Percentiles rank a stretch among this genome's conserved stretches.
phyloP scores from a whole-genome alignment of 2,888 invertebrate genomes.

The Eilema depressum region DNA sequence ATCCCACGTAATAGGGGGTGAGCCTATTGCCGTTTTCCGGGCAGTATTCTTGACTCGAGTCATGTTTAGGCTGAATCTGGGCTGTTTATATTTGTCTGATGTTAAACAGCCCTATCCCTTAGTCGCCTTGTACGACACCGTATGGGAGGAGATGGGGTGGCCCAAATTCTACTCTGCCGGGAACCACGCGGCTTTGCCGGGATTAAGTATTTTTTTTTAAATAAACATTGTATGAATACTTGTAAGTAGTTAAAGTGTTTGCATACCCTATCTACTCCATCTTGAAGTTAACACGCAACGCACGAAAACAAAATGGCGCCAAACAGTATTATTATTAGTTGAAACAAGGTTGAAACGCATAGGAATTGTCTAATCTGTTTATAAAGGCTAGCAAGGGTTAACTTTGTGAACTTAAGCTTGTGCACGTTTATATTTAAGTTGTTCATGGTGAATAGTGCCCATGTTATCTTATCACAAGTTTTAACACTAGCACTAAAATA shows the following conservation, averaged over 20 bases:
- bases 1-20: too few species aligned
- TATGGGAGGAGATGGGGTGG: too few species aligned
- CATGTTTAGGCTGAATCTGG: too few species aligned
- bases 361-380: background rate
- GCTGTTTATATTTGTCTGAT: too few species aligned
- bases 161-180: too few species aligned
- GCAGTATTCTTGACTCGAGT: too few species aligned
- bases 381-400: background rate
- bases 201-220: too few species aligned
- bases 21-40: too few species aligned
- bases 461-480: background rate
- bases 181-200: too few species aligned
- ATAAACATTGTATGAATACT: too few species aligned
- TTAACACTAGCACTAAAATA: background rate
- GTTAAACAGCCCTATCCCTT: too few species aligned
- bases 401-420: background rate
- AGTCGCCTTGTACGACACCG: too few species aligned
- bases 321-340: background rate
- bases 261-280: background rate
- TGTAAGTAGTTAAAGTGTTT: background rate
- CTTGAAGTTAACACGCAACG: constrained; percentile 1
- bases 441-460: background rate
- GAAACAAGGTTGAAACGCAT: background rate
- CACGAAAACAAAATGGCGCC: background rate
- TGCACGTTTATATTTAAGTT: background rate